These are phyloP conservation scores for Aporophyla nigra DNA, from an alignment of 2,888 invertebrate genomes.

Conservation along the genomic window DNA sequence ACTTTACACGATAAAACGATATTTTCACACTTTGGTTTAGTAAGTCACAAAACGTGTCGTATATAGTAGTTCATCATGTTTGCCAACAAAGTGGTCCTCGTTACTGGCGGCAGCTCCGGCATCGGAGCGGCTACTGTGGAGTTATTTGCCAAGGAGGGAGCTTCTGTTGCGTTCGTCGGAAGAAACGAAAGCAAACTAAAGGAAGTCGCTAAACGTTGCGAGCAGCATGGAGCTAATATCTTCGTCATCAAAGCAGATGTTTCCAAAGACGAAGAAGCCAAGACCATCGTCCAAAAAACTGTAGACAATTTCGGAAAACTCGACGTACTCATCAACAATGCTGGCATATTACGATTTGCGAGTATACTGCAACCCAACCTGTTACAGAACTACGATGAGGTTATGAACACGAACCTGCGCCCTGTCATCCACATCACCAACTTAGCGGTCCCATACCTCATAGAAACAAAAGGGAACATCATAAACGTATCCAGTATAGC, in stretches of 20 bases:
- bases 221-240: constrained; percentile 3
- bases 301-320: constrained; percentile 36
- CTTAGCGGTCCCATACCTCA: constrained; percentile 67
- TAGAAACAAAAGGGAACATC: constrained; percentile 71
- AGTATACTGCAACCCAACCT: constrained; percentile 50
- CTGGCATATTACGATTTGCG: constrained; percentile 27
- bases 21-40: neutral
- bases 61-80: constrained; percentile 41
- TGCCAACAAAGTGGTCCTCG: constrained; percentile 65
- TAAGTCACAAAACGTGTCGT: neutral
- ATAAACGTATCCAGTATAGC: constrained; percentile 70
- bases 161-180: constrained; percentile 65
- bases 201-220: constrained; percentile 30
- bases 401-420: constrained; percentile 69
- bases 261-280: constrained; percentile 49
- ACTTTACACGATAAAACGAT: neutral
- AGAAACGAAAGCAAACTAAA: constrained; percentile 61
- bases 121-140: constrained; percentile 66
- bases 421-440: constrained; percentile 64
- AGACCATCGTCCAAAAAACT: constrained; percentile 35
- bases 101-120: constrained; percentile 69
- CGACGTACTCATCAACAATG: constrained; percentile 42
- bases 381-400: constrained; percentile 64
- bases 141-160: constrained; percentile 51
- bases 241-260: constrained; percentile 45